These are phyloP conservation scores for Sturmia bella DNA, from an alignment of 2,888 invertebrate species.

Conservation along the genomic window DNA sequence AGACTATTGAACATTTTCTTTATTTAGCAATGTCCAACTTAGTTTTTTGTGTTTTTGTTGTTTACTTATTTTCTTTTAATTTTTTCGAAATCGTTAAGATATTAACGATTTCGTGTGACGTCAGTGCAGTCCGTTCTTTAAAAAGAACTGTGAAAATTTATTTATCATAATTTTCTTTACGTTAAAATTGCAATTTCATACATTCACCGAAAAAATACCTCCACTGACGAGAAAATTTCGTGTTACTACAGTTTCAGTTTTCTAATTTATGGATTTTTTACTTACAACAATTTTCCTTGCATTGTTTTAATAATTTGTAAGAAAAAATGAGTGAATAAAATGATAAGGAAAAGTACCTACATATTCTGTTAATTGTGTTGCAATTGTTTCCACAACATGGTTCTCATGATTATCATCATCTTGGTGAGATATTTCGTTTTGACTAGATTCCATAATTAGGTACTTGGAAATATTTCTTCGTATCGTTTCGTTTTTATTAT, in stretches of 20 bases:
- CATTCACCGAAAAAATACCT: not conserved
- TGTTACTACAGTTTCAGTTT: not conserved
- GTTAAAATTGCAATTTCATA: not conserved
- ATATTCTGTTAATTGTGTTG: conserved; percentile 78
- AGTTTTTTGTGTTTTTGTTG: too few species aligned
- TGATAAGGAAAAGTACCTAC: conserved; percentile 72
- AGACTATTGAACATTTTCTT: too few species aligned
- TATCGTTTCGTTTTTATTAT: conserved; percentile 21
- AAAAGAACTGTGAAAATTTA: too few species aligned
- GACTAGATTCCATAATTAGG: conserved; percentile 61
- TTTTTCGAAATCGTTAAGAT: too few species aligned
- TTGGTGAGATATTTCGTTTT: conserved; percentile 58
- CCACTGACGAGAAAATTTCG: not conserved
- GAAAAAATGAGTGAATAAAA: not conserved
- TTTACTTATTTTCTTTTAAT: too few species aligned
- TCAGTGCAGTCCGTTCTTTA: too few species aligned
- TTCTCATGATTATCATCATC: conserved; percentile 59
- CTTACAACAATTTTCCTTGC: not conserved
- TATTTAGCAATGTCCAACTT: too few species aligned
- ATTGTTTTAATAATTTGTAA: conserved; percentile 32
- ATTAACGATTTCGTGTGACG: too few species aligned
- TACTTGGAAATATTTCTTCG: not conserved
- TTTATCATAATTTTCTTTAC: too few species aligned
- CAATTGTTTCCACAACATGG: conserved; percentile 72
- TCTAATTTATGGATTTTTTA: conserved; percentile 46